phyloP scores from a whole-genome alignment of 2,113 vertebrate genomes.

The Seriola rivoliana region DNA sequence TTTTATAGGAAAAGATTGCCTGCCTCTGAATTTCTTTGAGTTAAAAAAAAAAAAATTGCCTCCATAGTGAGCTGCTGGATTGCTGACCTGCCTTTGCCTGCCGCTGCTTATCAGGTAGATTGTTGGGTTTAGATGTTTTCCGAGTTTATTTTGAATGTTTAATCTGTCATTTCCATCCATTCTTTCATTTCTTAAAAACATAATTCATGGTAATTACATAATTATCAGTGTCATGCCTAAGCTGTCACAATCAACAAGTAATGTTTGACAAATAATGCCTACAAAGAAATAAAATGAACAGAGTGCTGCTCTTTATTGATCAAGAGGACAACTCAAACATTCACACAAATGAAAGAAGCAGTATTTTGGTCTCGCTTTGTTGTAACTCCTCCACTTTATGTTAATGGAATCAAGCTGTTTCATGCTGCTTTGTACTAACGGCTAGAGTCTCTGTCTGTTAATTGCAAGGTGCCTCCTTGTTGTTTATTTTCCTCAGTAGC shows the following conservation, averaged over 20 bases:
- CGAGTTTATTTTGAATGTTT: background rate
- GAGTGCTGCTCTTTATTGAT: background rate
- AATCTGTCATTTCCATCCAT: background rate
- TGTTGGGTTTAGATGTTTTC: background rate
- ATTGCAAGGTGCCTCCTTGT: slow-evolving; percentile 32
- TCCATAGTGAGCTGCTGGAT: background rate
- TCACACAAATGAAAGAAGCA: background rate
- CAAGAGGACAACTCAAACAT: slow-evolving; percentile 1
- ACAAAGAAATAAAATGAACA: background rate
- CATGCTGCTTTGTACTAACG: slow-evolving; percentile 32
- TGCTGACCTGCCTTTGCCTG: slow-evolving; percentile 1
- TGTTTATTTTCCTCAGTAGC: background rate
- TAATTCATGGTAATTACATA: background rate
- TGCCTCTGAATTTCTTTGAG: background rate
- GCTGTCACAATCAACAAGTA: background rate
- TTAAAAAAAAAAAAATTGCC: background rate
- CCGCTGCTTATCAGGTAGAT: background rate
- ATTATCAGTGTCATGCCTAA: background rate
- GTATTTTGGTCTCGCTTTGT: background rate
- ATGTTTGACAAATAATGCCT: background rate
- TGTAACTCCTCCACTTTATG: slow-evolving; percentile 11
- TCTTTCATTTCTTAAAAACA: background rate
- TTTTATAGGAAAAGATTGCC: background rate
- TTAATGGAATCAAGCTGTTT: slow-evolving; percentile 44
- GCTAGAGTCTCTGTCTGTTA: slow-evolving; percentile 15